Conservation (phyloP, 2,888 invertebrate genomes). For the Amblyjoppa fuscipennis region DNA sequence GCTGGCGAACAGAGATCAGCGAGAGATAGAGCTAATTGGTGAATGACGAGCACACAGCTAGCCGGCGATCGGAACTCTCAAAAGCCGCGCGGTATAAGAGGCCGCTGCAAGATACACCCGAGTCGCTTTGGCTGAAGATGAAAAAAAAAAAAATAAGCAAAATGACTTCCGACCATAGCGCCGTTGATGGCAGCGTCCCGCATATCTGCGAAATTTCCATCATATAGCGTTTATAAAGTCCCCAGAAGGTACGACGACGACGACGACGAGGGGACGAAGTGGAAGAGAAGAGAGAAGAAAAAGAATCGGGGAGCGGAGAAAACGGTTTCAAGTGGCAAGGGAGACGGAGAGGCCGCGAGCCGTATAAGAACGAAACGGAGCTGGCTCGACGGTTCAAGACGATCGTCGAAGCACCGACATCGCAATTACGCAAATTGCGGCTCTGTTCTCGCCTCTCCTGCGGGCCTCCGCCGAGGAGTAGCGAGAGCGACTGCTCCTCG, state of each 20-base stretch:
- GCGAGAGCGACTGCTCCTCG: slow-evolving; percentile 24
- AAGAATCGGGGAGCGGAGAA: slow-evolving; percentile 23
- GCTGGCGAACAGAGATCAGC: slow-evolving; percentile 40
- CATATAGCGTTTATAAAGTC: slow-evolving; percentile 65
- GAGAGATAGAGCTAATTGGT: slow-evolving; percentile 70
- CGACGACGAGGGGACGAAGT: slow-evolving; percentile 13
- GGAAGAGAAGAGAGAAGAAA: background rate
- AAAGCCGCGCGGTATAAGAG: background rate
- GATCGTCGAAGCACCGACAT: slow-evolving; percentile 76
- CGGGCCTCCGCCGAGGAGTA: slow-evolving; percentile 73
- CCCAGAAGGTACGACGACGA: slow-evolving; percentile 29
- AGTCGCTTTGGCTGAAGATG: background rate
- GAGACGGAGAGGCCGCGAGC: slow-evolving; percentile 19
- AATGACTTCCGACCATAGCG: background rate
- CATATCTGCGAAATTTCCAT: slow-evolving; percentile 73
- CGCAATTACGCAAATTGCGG: slow-evolving; percentile 84
- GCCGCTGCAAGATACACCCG: background rate
- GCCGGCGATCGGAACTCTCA: slow-evolving; percentile 17
- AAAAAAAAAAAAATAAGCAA: background rate
- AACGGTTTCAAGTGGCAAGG: slow-evolving; percentile 40
- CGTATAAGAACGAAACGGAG: slow-evolving; percentile 44
- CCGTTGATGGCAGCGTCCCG: slow-evolving; percentile 46
- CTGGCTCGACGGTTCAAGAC: slow-evolving; percentile 59
- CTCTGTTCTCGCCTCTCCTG: slow-evolving; percentile 81
- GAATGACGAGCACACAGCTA: slow-evolving; percentile 57